phyloP scores from a whole-genome alignment of 2,113 vertebrate species.

The Psephotus haematonotus region DNA sequence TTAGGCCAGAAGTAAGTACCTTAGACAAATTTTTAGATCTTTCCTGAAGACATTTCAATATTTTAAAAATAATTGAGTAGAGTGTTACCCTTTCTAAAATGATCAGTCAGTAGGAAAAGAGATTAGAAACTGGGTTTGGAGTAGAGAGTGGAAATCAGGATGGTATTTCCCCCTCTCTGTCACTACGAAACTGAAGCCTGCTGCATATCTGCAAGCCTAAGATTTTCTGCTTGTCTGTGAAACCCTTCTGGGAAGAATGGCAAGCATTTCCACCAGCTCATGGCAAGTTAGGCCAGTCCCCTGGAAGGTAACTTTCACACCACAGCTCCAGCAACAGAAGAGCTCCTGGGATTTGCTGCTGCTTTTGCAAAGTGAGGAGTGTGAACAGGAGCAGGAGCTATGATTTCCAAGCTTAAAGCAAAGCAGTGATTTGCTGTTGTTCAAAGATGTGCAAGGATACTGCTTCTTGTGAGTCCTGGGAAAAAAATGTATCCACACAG shows the following conservation, averaged over 20 bases:
- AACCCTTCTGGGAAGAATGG: background rate
- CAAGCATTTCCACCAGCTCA: background rate
- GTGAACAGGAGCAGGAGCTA: background rate
- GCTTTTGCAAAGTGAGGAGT: background rate
- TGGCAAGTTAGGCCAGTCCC: background rate
- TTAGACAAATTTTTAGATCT: background rate
- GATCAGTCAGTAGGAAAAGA: background rate
- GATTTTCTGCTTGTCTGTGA: background rate
- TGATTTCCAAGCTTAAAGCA: background rate
- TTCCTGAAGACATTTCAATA: background rate
- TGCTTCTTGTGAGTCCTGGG: background rate
- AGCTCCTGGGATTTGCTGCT: background rate
- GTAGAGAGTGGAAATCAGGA: background rate
- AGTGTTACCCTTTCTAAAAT: background rate
- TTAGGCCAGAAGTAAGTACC: background rate
- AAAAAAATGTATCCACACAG: background rate
- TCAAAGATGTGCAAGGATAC: background rate
- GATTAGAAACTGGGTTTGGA: background rate
- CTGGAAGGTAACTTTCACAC: background rate
- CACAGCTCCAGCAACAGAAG: background rate
- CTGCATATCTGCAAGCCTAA: background rate
- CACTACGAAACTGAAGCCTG: background rate
- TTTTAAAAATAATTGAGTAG: background rate
- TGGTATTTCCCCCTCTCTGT: background rate
- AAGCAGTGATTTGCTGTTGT: background rate